phyloP scores from a whole-genome alignment of 2,113 vertebrate species.

The Halichoerus grypus region DNA sequence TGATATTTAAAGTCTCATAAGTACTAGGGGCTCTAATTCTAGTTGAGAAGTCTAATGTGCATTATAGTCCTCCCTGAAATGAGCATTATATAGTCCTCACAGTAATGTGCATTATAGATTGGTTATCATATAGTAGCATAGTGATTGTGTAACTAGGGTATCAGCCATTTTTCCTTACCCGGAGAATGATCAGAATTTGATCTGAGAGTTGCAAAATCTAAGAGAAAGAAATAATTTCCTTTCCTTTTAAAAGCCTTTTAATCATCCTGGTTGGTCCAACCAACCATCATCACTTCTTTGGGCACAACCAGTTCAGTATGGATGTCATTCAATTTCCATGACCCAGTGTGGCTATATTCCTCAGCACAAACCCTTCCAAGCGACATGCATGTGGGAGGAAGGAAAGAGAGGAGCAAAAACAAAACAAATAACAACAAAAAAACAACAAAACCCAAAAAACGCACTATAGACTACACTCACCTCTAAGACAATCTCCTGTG shows the following conservation, averaged over 20 bases:
- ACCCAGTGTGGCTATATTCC: background rate
- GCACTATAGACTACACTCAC: no score
- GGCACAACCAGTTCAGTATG: background rate
- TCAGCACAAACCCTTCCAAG: background rate
- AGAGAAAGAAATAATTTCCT: background rate
- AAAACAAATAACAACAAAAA: background rate
- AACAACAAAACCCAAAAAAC: background rate
- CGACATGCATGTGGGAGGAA: background rate
- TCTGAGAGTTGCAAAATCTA: background rate
- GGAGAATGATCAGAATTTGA: background rate
- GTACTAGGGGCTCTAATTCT: background rate
- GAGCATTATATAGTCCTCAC: background rate
- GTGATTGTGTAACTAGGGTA: background rate
- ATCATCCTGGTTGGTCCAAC: background rate
- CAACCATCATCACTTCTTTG: background rate
- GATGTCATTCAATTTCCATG: background rate
- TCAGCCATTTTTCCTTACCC: background rate
- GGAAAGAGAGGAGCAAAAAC: background rate
- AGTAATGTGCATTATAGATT: background rate
- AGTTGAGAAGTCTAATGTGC: background rate
- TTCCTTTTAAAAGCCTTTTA: background rate
- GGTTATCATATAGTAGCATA: background rate
- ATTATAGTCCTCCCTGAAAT: background rate
- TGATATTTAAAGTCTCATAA: constrained; percentile 34
- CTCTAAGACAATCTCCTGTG: background rate